Evolutionary conservation across 2,113 vertebrate genomes (phyloP), one percentile per base, ranked within the genome.

Genomic region (Oenanthe oenanthe): DNA sequence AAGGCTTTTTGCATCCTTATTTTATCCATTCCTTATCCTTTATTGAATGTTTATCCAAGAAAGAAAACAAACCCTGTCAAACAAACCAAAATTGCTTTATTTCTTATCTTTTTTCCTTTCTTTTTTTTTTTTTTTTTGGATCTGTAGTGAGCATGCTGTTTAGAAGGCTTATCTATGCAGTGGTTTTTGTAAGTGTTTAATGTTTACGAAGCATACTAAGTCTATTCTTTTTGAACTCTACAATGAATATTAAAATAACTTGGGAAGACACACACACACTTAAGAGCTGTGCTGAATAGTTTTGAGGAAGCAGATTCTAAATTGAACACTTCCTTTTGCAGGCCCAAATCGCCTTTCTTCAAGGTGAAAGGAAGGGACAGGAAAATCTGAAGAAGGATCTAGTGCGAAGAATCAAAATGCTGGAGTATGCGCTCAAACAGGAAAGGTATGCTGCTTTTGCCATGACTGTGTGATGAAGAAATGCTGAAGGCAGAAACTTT

Each of bases 381-480:
- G 98, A 99, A 96, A 99, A 98, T 88, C 91, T 99, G 95, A 99
- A 99, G 97, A 99, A 99, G 93, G 98, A 99, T 95, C 97, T 99
- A 61, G 98, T 99, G 89, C 97, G 98, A 89, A 98, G 98, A 97
- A 99, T 99, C 97, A 99, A 99, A 97, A 99, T 99, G 98, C 95
- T 99, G 97, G 98, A 99, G 93, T 99, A 98, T 70, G 98, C 98
- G 3, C 98, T 99, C 93, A 99, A 99, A 91, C 98, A 99, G 75
- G 98, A 99, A 97, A 98, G 98, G 98, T 99, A 97, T 7, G 85
- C 62, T 40, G 82, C 24, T 93, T 74, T 70, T 77, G 20, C 42
- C 4, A 51, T 43, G 40, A 57, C 40, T 43, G 20, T 19, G 1
- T 20, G 32, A 19, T 8, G 56, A 68, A 48, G 45, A 71, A 70